Evolutionary conservation across 2,888 invertebrate species (phyloP).

Genomic region (Agriopis aurantiaria): DNA sequence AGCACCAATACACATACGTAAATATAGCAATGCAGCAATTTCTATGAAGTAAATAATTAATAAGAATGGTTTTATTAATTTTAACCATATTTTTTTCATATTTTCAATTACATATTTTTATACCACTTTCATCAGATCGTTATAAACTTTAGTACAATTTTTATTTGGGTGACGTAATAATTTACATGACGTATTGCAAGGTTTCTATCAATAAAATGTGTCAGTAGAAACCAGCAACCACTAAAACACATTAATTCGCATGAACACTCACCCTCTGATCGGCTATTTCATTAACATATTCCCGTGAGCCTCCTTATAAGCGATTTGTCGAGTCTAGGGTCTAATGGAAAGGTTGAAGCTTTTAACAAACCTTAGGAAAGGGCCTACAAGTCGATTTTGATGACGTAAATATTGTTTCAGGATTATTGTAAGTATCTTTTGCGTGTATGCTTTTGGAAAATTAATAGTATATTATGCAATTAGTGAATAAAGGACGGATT

Average conservation of each 20-base stretch:
- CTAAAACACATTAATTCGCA: conserved; percentile 15
- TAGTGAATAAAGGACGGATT: no score
- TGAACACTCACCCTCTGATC: conserved; percentile 28
- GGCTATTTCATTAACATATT: conserved; percentile 56
- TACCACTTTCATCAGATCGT: no score
- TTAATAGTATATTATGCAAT: no score
- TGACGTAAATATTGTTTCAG: neutral
- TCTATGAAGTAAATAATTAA: no score
- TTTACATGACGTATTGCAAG: neutral
- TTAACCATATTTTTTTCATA: no score
- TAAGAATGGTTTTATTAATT: no score
- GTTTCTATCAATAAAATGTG: conserved; percentile 1
- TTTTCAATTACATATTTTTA: no score
- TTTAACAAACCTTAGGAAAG: conserved; percentile 2
- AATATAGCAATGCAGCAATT: no score
- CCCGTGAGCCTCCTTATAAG: conserved; percentile 36
- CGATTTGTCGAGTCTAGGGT: conserved; percentile 25
- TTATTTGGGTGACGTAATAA: neutral
- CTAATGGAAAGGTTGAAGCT: conserved; percentile 21
- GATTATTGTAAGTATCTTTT: neutral
- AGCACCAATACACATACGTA: no score
- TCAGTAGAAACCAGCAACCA: neutral
- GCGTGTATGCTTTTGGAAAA: no score
- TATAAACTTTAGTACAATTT: neutral
- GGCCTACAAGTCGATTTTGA: neutral